phyloP scores from a whole-genome alignment of 2,888 invertebrate genomes.

The Rhimphoctona megacephalus region DNA sequence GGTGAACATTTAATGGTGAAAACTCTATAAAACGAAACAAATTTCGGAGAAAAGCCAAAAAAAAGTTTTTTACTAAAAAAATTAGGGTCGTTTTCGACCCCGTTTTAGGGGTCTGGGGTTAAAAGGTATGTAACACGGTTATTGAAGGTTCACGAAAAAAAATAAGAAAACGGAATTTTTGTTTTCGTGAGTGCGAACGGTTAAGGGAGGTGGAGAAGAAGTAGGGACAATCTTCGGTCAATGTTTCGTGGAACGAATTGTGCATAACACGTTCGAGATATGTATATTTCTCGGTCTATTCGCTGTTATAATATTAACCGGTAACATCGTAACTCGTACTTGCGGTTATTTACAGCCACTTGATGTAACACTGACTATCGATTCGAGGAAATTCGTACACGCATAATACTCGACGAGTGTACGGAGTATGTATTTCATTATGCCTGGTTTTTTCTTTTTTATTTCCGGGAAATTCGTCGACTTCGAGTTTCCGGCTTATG shows the following conservation, averaged over 20 bases:
- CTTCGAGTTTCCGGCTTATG: background rate
- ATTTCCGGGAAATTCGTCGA: background rate
- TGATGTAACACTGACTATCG: constrained; percentile 28
- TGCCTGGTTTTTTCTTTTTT: background rate
- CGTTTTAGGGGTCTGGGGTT: too few species aligned
- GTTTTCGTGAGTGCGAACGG: background rate
- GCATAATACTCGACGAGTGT: background rate
- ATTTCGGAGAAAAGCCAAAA: too few species aligned
- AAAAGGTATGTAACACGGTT: background rate
- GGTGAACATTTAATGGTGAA: too few species aligned
- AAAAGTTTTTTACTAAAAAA: too few species aligned
- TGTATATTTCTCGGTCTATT: background rate
- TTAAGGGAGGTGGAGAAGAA: background rate
- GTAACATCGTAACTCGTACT: constrained; percentile 8
- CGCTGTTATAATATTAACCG: constrained; percentile 20
- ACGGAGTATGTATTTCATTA: background rate
- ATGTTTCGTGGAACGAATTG: background rate
- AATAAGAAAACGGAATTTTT: background rate
- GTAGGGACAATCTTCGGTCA: background rate
- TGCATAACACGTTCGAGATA: background rate
- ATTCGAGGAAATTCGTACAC: constrained; percentile 31
- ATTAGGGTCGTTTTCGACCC: too few species aligned
- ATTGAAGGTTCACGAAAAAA: background rate
- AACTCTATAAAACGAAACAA: too few species aligned
- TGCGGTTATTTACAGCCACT: constrained; percentile 24